Conservation (phyloP, 2,113 vertebrate genomes). For the Hepsetus odoe region DNA sequence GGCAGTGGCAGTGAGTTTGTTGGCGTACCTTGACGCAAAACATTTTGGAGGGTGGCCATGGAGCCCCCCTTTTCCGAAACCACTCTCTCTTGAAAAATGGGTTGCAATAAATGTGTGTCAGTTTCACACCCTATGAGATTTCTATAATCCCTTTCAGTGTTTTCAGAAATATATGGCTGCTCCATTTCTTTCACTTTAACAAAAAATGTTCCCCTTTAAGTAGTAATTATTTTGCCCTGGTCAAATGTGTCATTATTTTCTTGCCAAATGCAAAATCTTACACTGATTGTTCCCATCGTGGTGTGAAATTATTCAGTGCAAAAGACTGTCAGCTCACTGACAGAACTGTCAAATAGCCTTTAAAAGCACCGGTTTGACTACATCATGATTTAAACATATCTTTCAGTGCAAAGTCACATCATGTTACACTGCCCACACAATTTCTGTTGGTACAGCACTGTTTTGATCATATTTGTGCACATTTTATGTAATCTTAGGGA, state of each 20-base stretch:
- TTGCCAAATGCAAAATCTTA: not conserved
- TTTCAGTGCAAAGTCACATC: too few species aligned
- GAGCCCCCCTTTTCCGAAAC: not conserved
- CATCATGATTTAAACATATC: too few species aligned
- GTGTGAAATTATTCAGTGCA: not conserved
- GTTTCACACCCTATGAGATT: not conserved
- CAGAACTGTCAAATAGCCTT: too few species aligned
- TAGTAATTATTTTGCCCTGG: not conserved
- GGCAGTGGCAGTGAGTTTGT: slow-evolving; percentile 1
- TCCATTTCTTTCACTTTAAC: not conserved
- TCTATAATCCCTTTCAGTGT: not conserved
- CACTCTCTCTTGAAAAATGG: not conserved
- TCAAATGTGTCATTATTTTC: not conserved
- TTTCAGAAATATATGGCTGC: not conserved
- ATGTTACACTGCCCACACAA: too few species aligned
- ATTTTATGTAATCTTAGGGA: too few species aligned
- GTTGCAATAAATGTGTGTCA: not conserved
- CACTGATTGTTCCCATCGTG: not conserved
- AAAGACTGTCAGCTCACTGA: too few species aligned
- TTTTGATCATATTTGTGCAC: too few species aligned
- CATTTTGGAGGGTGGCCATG: too few species aligned
- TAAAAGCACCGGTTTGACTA: too few species aligned
- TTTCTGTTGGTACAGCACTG: too few species aligned
- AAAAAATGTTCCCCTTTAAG: not conserved
- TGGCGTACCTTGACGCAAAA: slow-evolving; percentile 50